These are phyloP conservation scores for Sebastolobus altivelis DNA, from an alignment of 2,797 vertebrate species.

Conservation along the genomic window DNA sequence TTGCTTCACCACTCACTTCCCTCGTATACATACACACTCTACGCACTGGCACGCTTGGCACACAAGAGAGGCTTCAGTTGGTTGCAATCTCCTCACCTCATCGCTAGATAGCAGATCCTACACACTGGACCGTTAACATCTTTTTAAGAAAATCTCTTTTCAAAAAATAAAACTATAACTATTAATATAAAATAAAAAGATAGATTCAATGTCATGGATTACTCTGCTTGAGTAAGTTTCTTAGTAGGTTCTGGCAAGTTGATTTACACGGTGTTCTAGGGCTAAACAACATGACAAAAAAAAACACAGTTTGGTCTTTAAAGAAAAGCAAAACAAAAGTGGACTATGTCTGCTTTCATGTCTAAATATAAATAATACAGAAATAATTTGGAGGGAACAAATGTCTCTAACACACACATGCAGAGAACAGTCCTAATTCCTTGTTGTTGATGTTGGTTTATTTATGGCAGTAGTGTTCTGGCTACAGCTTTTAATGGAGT, in stretches of 20 bases:
- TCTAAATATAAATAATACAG: neutral
- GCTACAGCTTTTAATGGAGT: slow-evolving; percentile 52
- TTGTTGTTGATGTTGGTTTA: slow-evolving; percentile 25
- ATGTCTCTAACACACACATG: neutral
- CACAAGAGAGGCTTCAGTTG: no score
- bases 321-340: neutral
- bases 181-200: neutral
- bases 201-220: neutral
- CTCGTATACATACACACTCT: no score
- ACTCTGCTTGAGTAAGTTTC: neutral
- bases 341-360: neutral
- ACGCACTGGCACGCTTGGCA: no score
- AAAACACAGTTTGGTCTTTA: neutral
- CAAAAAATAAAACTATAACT: neutral
- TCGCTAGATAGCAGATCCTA: no score
- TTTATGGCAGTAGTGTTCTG: slow-evolving; percentile 21
- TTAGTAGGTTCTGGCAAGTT: no score
- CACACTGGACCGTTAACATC: neutral
- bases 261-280: no score
- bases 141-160: slow-evolving; percentile 1
- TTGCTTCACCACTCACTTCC: no score
- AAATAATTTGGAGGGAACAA: neutral
- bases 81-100: no score
- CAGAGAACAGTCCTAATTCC: neutral
- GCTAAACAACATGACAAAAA: neutral